Conservation (phyloP, 2,113 vertebrate species). For the Uropsilus gracilis region DNA sequence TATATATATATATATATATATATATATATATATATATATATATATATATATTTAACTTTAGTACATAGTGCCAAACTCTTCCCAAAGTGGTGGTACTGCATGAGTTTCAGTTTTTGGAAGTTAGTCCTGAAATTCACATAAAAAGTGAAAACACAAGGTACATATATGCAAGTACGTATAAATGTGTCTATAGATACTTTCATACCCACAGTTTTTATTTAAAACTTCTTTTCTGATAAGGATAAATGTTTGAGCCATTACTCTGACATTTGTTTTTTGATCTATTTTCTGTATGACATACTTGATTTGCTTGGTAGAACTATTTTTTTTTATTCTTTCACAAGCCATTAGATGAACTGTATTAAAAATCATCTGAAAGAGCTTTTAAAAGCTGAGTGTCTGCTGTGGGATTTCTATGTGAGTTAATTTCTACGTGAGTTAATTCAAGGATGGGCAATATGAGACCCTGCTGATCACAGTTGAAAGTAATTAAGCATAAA, state of each 20-base stretch:
- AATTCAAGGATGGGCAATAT: background rate
- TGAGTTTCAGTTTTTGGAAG: conserved; percentile 9
- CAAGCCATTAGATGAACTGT: background rate
- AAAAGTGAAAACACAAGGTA: background rate
- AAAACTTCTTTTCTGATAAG: background rate
- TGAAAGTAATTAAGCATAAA: background rate
- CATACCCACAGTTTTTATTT: background rate
- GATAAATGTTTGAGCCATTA: background rate
- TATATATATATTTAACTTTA: background rate
- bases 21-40: no score
- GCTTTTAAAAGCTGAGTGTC: background rate
- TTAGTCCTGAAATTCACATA: background rate
- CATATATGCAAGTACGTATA: background rate
- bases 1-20: no score
- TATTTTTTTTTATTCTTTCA: background rate
- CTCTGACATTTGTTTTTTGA: background rate
- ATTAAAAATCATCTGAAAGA: conserved; percentile 4
- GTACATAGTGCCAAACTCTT: background rate
- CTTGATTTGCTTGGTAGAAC: background rate
- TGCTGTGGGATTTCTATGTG: background rate
- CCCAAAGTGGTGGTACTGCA: background rate
- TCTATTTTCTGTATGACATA: background rate
- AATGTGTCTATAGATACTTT: no score
- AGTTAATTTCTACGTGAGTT: conserved; percentile 31
- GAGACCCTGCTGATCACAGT: background rate